Percentiles rank a stretch among this genome's conserved stretches.
Evolutionary conservation across 2,888 invertebrate genomes (phyloP).

Genomic region (Meta bourneti): DNA sequence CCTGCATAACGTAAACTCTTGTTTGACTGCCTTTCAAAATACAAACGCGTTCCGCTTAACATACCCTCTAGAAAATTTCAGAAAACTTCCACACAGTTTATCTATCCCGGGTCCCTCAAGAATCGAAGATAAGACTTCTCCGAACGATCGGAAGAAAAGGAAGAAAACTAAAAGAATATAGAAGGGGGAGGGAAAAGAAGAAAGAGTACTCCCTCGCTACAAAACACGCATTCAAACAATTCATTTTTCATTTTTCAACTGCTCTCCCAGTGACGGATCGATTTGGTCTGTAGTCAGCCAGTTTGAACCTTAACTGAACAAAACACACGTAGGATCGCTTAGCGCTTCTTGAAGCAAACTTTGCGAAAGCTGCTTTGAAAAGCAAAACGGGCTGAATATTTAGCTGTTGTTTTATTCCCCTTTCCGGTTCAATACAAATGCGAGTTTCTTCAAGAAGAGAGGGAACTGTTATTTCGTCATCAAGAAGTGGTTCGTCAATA

Average conservation of each 20-base stretch:
- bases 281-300: constrained; percentile 28
- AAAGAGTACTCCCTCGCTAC: constrained; percentile 37
- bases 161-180: constrained; percentile 13
- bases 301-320: constrained; percentile 48
- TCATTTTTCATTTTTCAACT: constrained; percentile 68
- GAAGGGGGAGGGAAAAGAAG: background rate
- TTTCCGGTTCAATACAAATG: constrained; percentile 70
- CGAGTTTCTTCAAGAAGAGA: constrained; percentile 29
- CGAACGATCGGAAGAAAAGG: background rate
- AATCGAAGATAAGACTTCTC: constrained; percentile 43
- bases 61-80: constrained; percentile 9
- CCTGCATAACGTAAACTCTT: background rate
- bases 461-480: constrained; percentile 70
- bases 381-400: constrained; percentile 43
- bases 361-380: constrained; percentile 43
- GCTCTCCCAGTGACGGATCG: constrained; percentile 47
- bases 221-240: constrained; percentile 58
- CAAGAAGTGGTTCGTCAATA: constrained; percentile 63
- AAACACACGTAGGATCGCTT: constrained; percentile 54
- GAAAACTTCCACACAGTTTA: constrained; percentile 8
- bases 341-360: constrained; percentile 48
- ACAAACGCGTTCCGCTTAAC: background rate
- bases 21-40: background rate
- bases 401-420: constrained; percentile 42
- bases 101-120: constrained; percentile 13